Evolutionary conservation across 2,113 vertebrate genomes (phyloP), one percentile per base, ranked within the genome.

Genomic region (human): DNA sequence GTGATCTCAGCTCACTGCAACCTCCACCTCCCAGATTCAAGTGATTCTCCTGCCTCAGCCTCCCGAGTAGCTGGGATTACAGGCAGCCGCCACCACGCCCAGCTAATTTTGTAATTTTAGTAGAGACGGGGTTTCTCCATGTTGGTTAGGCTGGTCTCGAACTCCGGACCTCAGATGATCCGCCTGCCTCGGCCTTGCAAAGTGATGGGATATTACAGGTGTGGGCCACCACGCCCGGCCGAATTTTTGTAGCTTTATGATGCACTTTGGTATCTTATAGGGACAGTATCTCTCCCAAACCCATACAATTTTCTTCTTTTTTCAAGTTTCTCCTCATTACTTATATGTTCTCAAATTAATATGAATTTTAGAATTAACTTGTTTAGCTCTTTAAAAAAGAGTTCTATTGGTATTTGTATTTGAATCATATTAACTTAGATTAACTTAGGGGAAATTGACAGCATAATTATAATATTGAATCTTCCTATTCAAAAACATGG

Each of bases 301-400:
- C 6, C 7, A 32, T 70, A 84, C 32, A 50, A 1, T 25, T 83
- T 78, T 89, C 0, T 78, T 48, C 23, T 40, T 72, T 89, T 92
- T 82, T 76, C 8, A 93, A 5, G 23, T 45, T 68, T 66, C 35
- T 84, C 35, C 7, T 91, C 81, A 59, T 91, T 72, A 16, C 35
- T 85, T 92, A 32, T 76, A 40, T 96, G 20, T 75, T 82, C 18
- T 92, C n/a, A 96, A 89, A 35, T 83, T 81, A 50, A 52, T 70
- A 61, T 79, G 59, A 89, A 30, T 84, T 80, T 92, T 84, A 84
- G 40, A 75, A 93, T 92, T 90, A 78, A 2, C 40, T 94, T 85
- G 17, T 94, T n/a, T 27, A 73, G 72, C 70, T 32, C 72, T 38
- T 89, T 17, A 48, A 59, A 66, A 38, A n/a, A 18, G n/a, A 18